These are phyloP conservation scores for Cataglyphis hispanica DNA, from an alignment of 1,140 invertebrate genomes.

Conservation along the genomic window DNA sequence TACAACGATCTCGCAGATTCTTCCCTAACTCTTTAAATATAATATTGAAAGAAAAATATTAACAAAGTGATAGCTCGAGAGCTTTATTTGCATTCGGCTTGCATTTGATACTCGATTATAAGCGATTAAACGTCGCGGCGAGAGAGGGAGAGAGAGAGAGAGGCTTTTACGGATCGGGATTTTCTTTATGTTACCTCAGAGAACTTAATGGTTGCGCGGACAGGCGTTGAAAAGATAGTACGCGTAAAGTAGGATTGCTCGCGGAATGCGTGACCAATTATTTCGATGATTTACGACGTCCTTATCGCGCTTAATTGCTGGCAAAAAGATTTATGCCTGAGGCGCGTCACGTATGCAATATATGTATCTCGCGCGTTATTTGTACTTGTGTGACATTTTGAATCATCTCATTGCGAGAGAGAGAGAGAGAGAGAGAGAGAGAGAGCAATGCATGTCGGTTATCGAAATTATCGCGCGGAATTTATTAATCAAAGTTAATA, in stretches of 20 bases:
- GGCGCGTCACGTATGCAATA: background rate
- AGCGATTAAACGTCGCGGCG: conserved; percentile 25
- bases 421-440: too few species aligned
- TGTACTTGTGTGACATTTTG: conserved; percentile 6
- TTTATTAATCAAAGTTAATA: conserved; percentile 44
- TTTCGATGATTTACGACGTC: conserved; percentile 62
- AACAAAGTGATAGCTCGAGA: background rate
- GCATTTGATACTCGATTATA: conserved; percentile 35
- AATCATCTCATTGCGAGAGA: background rate
- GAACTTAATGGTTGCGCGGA: conserved; percentile 39
- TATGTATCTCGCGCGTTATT: conserved; percentile 11
- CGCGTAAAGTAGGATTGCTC: conserved; percentile 42
- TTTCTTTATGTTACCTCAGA: conserved; percentile 21
- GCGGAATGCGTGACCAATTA: conserved; percentile 59
- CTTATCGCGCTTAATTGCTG: conserved; percentile 54
- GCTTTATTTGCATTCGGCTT: background rate
- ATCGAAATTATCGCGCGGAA: background rate
- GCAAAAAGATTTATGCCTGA: conserved; percentile 47
- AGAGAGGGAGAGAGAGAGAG: background rate
- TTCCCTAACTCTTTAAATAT: background rate
- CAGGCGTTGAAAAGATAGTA: conserved; percentile 53
- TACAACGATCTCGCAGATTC: background rate
- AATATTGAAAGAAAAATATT: background rate
- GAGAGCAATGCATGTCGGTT: background rate
- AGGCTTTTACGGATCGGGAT: conserved; percentile 13